Percentiles rank a stretch among this genome's conserved stretches.
Conservation (phyloP, 1,140 invertebrate species). For the Drosophila nannoptera region DNA sequence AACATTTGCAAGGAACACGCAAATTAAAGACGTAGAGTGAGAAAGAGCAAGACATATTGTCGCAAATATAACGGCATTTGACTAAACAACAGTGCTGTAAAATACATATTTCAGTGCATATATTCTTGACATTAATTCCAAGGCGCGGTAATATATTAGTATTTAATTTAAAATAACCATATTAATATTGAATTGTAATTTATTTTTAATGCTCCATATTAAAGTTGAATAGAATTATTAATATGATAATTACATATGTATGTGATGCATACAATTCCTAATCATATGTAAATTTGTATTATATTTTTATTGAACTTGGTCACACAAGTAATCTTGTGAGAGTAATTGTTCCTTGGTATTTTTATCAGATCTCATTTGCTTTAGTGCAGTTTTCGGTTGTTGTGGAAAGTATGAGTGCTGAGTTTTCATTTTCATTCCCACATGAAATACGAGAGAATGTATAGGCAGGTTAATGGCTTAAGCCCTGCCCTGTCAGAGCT, state of each 20-base stretch:
- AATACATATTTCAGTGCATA: neutral
- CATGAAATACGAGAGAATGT: neutral
- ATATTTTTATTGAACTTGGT: too few species aligned
- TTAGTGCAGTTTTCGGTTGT: neutral
- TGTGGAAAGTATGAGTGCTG: neutral
- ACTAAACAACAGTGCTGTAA: neutral
- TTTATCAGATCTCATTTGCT: neutral
- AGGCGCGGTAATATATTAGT: too few species aligned
- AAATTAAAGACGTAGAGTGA: neutral
- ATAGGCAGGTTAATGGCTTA: neutral
- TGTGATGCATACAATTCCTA: too few species aligned
- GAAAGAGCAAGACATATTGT: neutral
- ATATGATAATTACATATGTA: too few species aligned
- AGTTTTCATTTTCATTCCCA: conserved; percentile 10
- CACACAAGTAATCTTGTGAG: too few species aligned
- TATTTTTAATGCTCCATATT: too few species aligned
- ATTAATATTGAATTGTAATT: too few species aligned
- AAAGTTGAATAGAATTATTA: too few species aligned
- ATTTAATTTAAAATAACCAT: too few species aligned
- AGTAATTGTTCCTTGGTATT: too few species aligned
- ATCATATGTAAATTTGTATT: too few species aligned
- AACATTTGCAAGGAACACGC: neutral
- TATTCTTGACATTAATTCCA: neutral
- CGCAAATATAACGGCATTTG: neutral
- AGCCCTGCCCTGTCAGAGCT: conserved; percentile 5